Evolutionary conservation across 2,797 vertebrate genomes (phyloP), one percentile per base, ranked within the genome.

Genomic region (Tarsius wallacei): DNA sequence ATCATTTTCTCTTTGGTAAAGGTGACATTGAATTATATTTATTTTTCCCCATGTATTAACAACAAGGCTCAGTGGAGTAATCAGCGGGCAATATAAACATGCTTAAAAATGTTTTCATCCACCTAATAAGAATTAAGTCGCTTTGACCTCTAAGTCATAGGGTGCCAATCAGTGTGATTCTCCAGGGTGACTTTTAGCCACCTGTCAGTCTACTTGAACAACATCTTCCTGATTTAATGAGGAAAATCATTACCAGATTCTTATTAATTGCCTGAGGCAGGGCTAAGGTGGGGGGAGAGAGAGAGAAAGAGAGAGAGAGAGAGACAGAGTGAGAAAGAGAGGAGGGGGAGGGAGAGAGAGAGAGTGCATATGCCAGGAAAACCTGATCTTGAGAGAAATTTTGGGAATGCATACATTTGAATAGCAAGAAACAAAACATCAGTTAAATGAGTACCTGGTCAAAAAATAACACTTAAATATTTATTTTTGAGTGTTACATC

Each of bases 61-160:
- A 24, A 81, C 80, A 90, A 88, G 90, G 61, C 53, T 98, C 77
- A 24, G 77, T 53, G 26, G 57, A 90, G 78, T 94, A 82, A 97
- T 93, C 90, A 97, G 86, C 51, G 21, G 89, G 94, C 78, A 86
- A 89, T 76, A 88, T 91, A 94, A 97, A 96, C 85, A 96, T 96
- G 85, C 63, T 73, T 91, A 53, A 77, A 83, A 83, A 93, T 97
- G 82, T 96, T 97, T 97, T 89, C 85, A 86, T 87, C 87, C 77
- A 88, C 63, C 9, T 94, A 96, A 93, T 95, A 96, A 97, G 88
- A 93, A 90, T 63, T 83, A 95, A 97, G 93, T 97, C 59, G 81
- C 93, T 96, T 74, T 84, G 94, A 97, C 94, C 82, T 97, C 94
- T 64, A 4, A 81, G 85, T 94, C 53, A n/a, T 13, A 36, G 70